A percentile compares a stretch with the other conserved stretches of the same genome.
Evolutionary conservation across 2,113 vertebrate species (phyloP).

Genomic region (Lynx canadensis): DNA sequence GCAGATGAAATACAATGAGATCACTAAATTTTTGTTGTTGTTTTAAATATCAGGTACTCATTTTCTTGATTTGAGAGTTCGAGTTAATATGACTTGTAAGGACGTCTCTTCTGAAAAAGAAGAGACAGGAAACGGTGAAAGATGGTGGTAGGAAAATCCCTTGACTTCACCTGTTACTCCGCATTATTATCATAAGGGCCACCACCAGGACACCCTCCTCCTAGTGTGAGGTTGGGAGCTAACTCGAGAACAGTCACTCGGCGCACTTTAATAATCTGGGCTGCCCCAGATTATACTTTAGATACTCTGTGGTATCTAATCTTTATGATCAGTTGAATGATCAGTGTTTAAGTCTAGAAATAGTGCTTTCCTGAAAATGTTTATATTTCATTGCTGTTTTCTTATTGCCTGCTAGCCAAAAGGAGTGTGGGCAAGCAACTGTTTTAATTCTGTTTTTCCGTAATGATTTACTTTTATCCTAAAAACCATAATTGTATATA

Average conservation of each 20-base stretch:
- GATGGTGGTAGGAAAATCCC: constrained; percentile 63
- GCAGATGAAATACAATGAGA: constrained; percentile 73
- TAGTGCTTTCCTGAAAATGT: constrained; percentile 85
- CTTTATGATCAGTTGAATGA: constrained; percentile 99
- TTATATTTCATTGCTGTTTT: constrained; percentile 82
- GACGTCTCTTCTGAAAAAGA: constrained; percentile 69
- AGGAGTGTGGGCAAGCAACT: constrained; percentile 77
- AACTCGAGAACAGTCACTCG: constrained; percentile 86
- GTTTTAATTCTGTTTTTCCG: constrained; percentile 78
- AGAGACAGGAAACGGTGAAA: constrained; percentile 70
- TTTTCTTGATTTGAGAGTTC: constrained; percentile 75
- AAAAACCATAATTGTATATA: constrained; percentile 78
- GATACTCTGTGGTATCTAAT: constrained; percentile 95
- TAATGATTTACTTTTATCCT: constrained; percentile 71
- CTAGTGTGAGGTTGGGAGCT: constrained; percentile 73
- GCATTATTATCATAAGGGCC: background rate
- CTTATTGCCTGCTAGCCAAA: constrained; percentile 81
- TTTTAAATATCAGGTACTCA: constrained; percentile 79
- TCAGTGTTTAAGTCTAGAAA: constrained; percentile 88
- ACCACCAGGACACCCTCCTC: constrained; percentile 55
- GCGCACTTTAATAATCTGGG: constrained; percentile 99
- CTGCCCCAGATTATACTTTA: constrained; percentile 91
- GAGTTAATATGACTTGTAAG: constrained; percentile 69
- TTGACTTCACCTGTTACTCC: constrained; percentile 55
- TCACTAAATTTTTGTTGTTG: constrained; percentile 74